A percentile compares a stretch with the other conserved stretches of the same genome.
These are phyloP conservation scores for Drosophila orosa DNA, from an alignment of 1,140 invertebrate species.

Conservation along the genomic window DNA sequence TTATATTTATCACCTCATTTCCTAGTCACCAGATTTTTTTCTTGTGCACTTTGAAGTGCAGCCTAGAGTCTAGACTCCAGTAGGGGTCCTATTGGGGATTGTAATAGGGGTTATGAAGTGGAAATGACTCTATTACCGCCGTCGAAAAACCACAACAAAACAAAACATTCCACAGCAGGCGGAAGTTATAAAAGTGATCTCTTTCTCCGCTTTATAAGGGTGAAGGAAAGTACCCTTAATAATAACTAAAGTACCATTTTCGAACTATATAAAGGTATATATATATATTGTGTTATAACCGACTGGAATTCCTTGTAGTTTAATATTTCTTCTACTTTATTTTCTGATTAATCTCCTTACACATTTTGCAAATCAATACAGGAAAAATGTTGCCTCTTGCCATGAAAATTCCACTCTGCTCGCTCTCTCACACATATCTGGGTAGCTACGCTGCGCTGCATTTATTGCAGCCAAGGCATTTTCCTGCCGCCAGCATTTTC, in stretches of 20 bases:
- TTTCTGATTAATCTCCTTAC: background rate
- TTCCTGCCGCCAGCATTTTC: constrained; percentile 15
- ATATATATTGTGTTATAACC: background rate
- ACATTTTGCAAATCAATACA: constrained; percentile 3
- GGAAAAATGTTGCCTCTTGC: constrained; percentile 9
- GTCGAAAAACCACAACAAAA: constrained; percentile 26
- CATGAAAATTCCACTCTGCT: constrained; percentile 8
- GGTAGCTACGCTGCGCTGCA: constrained; percentile 17
- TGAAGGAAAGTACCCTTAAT: constrained; percentile 2
- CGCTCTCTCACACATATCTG: constrained; percentile 15
- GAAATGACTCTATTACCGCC: constrained; percentile 24
- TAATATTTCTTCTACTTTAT: background rate
- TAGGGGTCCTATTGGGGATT: background rate
- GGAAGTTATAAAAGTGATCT: constrained; percentile 33
- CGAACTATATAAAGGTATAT: background rate
- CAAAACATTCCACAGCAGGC: constrained; percentile 25
- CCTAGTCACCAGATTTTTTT: background rate
- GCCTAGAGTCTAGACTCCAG: constrained; percentile 20
- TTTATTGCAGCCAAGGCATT: constrained; percentile 39
- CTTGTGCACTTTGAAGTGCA: background rate
- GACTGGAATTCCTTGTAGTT: background rate
- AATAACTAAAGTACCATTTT: background rate
- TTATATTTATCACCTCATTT: background rate
- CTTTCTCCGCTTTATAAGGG: constrained; percentile 10
- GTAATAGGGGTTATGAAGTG: constrained; percentile 20